These are phyloP conservation scores for Teleopsis dalmanni DNA, from an alignment of 1,140 invertebrate genomes.

Conservation along the genomic window DNA sequence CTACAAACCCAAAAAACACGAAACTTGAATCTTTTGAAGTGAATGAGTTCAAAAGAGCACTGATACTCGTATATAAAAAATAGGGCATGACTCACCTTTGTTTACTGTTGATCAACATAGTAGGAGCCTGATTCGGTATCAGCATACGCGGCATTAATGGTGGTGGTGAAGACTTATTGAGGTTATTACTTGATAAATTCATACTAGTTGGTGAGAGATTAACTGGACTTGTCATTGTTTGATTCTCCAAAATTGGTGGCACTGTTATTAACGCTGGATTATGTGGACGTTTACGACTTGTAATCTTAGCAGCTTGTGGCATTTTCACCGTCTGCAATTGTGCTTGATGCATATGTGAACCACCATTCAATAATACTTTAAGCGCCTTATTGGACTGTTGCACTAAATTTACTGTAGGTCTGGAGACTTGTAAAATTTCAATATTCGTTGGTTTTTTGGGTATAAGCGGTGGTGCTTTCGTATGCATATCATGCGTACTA, in stretches of 20 bases:
- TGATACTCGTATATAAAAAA: too few species aligned
- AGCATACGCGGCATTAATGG: conserved; percentile 12
- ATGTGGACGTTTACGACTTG: conserved; percentile 36
- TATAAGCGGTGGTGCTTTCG: conserved; percentile 27
- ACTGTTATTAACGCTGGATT: conserved; percentile 22
- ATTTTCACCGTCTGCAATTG: conserved; percentile 1
- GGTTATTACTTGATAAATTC: conserved; percentile 13
- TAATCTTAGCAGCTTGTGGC: not conserved
- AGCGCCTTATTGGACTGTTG: conserved; percentile 15
- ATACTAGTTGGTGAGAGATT: conserved; percentile 10
- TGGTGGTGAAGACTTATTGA: conserved; percentile 20
- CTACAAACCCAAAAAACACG: too few species aligned
- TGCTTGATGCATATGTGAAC: conserved; percentile 1
- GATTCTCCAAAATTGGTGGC: conserved; percentile 9
- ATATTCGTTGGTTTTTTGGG: conserved; percentile 34
- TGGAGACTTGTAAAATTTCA: conserved; percentile 29
- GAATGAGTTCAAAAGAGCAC: too few species aligned
- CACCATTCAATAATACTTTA: conserved; percentile 1
- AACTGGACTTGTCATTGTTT: conserved; percentile 7
- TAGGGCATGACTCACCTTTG: too few species aligned
- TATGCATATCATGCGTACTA: conserved; percentile 5
- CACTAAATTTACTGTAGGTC: conserved; percentile 15
- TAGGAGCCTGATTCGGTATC: not conserved
- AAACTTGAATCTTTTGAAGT: too few species aligned
- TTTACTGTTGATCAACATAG: too few species aligned